Percentiles rank a stretch among this genome's conserved stretches.
phyloP scores from a whole-genome alignment of 1,140 invertebrate species.

The Drosophila nasuta region DNA sequence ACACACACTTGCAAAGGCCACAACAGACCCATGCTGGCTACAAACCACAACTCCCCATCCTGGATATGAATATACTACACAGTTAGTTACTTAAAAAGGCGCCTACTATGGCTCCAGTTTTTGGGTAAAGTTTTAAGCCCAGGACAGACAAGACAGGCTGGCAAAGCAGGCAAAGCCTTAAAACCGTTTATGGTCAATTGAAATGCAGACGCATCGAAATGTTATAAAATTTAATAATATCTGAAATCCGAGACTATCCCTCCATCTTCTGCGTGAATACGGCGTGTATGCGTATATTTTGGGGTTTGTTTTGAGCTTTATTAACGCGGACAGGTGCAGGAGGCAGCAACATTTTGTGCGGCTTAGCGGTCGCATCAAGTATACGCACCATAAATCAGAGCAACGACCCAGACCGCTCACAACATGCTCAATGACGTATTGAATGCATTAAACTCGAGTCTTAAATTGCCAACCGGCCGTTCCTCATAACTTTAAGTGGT shows the following conservation, averaged over 20 bases:
- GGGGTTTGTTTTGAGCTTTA: constrained; percentile 63
- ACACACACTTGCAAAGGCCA: constrained; percentile 12
- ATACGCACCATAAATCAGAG: constrained; percentile 81
- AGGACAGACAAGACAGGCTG: constrained; percentile 20
- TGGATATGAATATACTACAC: constrained; percentile 42
- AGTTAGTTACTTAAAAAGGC: constrained; percentile 13
- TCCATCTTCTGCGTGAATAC: background rate
- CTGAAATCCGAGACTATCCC: background rate
- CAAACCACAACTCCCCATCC: constrained; percentile 1
- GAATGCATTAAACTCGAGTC: constrained; percentile 75
- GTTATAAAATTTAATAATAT: constrained; percentile 80
- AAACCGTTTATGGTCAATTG: constrained; percentile 74
- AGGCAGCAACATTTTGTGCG: constrained; percentile 61
- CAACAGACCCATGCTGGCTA: background rate
- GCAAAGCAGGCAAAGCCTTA: constrained; percentile 48
- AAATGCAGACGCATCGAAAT: constrained; percentile 80
- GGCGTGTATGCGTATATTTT: constrained; percentile 43
- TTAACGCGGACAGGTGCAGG: constrained; percentile 23
- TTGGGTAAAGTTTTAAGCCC: constrained; percentile 56
- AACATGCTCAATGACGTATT: constrained; percentile 68
- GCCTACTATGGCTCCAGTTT: constrained; percentile 11
- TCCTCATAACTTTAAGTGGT: constrained; percentile 78
- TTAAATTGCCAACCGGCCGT: constrained; percentile 69
- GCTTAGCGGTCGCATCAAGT: constrained; percentile 75
- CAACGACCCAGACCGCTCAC: constrained; percentile 50